Percentiles rank a stretch among this genome's conserved stretches.
These are phyloP conservation scores for Dipodomys stephensi DNA, from an alignment of 2,113 vertebrate genomes.

Conservation along the genomic window DNA sequence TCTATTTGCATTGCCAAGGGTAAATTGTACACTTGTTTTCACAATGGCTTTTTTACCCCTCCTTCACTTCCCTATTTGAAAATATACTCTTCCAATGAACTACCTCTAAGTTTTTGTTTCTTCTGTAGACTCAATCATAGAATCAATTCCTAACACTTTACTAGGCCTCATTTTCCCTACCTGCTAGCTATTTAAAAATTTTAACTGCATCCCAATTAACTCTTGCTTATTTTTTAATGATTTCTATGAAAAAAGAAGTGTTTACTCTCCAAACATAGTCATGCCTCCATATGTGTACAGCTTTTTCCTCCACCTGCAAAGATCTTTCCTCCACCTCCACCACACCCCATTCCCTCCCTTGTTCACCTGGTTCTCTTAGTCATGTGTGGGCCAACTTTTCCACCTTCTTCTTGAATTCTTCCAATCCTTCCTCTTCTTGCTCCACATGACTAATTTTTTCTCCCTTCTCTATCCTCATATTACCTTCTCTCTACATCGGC, in stretches of 20 bases:
- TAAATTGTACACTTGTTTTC: constrained; percentile 7
- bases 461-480: background rate
- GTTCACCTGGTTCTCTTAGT: constrained; percentile 50
- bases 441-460: background rate
- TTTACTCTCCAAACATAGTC: background rate
- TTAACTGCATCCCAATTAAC: background rate
- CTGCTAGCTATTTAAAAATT: background rate
- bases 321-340: background rate
- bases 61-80: background rate
- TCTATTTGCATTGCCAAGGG: background rate
- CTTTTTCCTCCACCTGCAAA: background rate
- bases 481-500: background rate
- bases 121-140: background rate
- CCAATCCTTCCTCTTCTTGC: background rate
- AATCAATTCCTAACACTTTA: background rate
- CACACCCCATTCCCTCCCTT: background rate
- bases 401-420: background rate
- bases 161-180: background rate
- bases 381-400: constrained; percentile 22
- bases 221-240: background rate
- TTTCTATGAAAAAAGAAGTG: constrained; percentile 14
- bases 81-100: background rate
- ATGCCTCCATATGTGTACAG: background rate
- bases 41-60: background rate
- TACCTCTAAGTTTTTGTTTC: background rate